These are phyloP conservation scores for Drosophila niveifrons DNA, from an alignment of 2,888 invertebrate species.

Conservation along the genomic window DNA sequence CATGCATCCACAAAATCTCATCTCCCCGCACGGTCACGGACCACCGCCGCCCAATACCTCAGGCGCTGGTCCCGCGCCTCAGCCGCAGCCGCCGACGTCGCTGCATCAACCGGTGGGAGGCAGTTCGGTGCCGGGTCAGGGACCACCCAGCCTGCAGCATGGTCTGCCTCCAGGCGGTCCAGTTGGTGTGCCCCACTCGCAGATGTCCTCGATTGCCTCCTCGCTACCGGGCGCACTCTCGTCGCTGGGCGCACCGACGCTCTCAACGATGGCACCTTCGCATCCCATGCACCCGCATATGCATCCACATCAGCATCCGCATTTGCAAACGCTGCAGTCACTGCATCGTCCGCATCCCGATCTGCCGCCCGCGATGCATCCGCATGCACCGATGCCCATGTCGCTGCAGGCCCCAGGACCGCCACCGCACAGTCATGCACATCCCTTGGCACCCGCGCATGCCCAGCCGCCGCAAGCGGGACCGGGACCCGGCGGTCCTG, in stretches of 20 bases:
- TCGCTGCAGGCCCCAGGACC: slow-evolving; percentile 83
- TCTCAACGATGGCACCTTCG: slow-evolving; percentile 80
- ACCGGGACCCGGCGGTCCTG: slow-evolving; percentile 57
- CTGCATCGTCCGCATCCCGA: slow-evolving; percentile 85
- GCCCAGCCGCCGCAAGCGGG: slow-evolving; percentile 68
- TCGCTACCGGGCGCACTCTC: slow-evolving; percentile 85
- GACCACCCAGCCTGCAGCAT: slow-evolving; percentile 65
- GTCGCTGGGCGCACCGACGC: slow-evolving; percentile 74
- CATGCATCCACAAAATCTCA: slow-evolving; percentile 85
- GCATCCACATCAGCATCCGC: slow-evolving; percentile 68
- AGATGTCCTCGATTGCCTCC: slow-evolving; percentile 84
- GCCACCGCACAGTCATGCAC: slow-evolving; percentile 71
- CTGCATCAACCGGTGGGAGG: slow-evolving; percentile 61
- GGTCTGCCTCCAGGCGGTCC: slow-evolving; percentile 69
- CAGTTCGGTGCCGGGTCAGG: slow-evolving; percentile 42
- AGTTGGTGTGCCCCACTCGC: slow-evolving; percentile 63
- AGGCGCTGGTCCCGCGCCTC: slow-evolving; percentile 65
- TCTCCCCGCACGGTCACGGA: slow-evolving; percentile 81
- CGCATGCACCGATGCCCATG: slow-evolving; percentile 84
- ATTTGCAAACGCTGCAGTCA: slow-evolving; percentile 77
- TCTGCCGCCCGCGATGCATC: slow-evolving; percentile 83
- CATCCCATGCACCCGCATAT: slow-evolving; percentile 78
- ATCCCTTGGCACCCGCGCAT: slow-evolving; percentile 76
- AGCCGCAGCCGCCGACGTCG: slow-evolving; percentile 70
- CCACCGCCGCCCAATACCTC: slow-evolving; percentile 53